Evolutionary conservation across 2,888 invertebrate genomes (phyloP).

Genomic region (Latrodectus elegans): DNA sequence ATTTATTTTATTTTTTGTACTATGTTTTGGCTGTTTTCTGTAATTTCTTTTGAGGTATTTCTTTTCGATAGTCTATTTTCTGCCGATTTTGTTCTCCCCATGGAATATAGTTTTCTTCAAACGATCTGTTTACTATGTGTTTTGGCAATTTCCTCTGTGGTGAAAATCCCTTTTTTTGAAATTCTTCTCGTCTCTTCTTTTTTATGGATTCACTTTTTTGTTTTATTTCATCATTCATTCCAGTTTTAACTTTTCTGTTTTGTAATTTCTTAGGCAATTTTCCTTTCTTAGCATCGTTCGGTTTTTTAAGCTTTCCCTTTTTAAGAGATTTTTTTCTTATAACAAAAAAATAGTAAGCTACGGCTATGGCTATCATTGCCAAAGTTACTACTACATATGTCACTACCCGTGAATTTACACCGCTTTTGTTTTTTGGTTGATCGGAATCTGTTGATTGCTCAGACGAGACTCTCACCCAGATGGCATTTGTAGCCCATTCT

Average conservation of each 20-base stretch:
- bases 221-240: too few relatives aligned
- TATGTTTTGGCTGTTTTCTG: not conserved
- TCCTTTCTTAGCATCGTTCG: not conserved
- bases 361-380: not conserved
- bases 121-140: not conserved
- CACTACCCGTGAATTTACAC: not conserved
- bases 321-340: not conserved
- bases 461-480: conserved; percentile 17
- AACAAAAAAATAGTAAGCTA: not conserved
- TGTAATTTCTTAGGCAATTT: not conserved
- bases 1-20: not conserved
- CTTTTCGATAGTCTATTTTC: not conserved
- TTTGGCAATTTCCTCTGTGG: not conserved
- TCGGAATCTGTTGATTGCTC: not conserved
- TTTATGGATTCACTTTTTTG: too few relatives aligned
- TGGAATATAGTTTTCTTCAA: not conserved
- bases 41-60: not conserved
- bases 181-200: too few relatives aligned
- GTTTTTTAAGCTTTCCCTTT: too few relatives aligned
- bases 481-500: conserved; percentile 38
- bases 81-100: not conserved
- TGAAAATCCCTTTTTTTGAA: too few relatives aligned
- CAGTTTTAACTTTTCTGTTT: too few relatives aligned
- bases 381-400: not conserved
- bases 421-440: not conserved